Percentiles rank a stretch among this genome's conserved stretches.
phyloP scores from a whole-genome alignment of 2,888 invertebrate genomes.

The Oligia fasciuncula region DNA sequence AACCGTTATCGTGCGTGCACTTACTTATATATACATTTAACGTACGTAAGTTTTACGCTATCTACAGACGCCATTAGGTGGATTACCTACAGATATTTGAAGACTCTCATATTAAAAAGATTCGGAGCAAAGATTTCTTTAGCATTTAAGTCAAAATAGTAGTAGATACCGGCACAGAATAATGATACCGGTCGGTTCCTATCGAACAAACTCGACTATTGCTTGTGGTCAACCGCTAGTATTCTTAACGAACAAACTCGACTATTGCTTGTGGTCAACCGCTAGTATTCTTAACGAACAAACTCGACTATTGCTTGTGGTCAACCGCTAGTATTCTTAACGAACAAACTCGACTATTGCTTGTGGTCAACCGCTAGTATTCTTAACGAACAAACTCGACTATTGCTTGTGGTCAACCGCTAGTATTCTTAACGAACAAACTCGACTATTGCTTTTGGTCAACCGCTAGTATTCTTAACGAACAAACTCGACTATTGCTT shows the following conservation, averaged over 20 bases:
- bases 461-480: too few relatives aligned
- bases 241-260: not conserved
- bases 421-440: not conserved
- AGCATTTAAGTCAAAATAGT: not conserved
- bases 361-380: too few relatives aligned
- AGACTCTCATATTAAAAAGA: not conserved
- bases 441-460: not conserved
- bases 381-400: not conserved
- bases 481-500: not conserved
- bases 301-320: not conserved
- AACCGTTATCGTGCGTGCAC: too few relatives aligned
- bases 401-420: too few relatives aligned
- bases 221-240: too few relatives aligned
- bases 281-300: not conserved
- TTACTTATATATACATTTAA: not conserved
- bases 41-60: too few relatives aligned
- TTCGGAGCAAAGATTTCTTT: not conserved
- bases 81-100: not conserved
- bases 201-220: not conserved
- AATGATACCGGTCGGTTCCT: not conserved
- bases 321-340: too few relatives aligned
- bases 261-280: not conserved
- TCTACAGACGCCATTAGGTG: not conserved
- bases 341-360: not conserved
- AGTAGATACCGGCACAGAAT: not conserved